These are phyloP conservation scores for Chaetogeoica ovagalla DNA, from an alignment of 2,888 invertebrate species.

Conservation along the genomic window DNA sequence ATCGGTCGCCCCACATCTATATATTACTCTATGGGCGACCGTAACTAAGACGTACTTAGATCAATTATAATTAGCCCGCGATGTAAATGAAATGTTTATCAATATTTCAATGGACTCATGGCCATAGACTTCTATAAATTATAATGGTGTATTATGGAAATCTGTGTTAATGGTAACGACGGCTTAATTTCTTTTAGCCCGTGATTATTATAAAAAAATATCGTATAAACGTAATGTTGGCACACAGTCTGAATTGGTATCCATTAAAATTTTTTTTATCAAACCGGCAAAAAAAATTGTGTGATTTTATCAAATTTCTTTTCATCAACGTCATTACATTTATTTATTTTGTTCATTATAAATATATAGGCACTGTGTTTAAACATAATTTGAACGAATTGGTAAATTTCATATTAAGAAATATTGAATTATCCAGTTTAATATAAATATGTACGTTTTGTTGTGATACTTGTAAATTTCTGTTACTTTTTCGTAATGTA, in stretches of 20 bases:
- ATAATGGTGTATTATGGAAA: no score
- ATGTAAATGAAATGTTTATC: no score
- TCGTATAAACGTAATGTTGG: background rate
- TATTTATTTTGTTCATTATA: background rate
- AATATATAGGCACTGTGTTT: no score
- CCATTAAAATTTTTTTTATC: slow-evolving; percentile 5
- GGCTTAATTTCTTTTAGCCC: no score
- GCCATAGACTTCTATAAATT: no score
- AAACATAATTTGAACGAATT: background rate
- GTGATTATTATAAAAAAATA: no score
- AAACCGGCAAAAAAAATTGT: slow-evolving; percentile 26
- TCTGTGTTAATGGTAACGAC: no score
- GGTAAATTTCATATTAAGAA: background rate
- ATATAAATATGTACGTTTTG: background rate
- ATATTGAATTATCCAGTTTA: background rate
- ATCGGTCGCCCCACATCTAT: no score
- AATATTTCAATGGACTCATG: no score
- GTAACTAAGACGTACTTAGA: no score
- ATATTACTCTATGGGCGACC: no score
- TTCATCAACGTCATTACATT: slow-evolving; percentile 11
- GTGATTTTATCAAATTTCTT: background rate
- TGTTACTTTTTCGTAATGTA: slow-evolving; percentile 14
- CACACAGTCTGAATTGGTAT: background rate
- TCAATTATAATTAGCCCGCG: no score
- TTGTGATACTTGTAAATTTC: background rate